These are phyloP conservation scores for Campoletis sonorensis DNA, from an alignment of 1,140 invertebrate species.

Conservation along the genomic window DNA sequence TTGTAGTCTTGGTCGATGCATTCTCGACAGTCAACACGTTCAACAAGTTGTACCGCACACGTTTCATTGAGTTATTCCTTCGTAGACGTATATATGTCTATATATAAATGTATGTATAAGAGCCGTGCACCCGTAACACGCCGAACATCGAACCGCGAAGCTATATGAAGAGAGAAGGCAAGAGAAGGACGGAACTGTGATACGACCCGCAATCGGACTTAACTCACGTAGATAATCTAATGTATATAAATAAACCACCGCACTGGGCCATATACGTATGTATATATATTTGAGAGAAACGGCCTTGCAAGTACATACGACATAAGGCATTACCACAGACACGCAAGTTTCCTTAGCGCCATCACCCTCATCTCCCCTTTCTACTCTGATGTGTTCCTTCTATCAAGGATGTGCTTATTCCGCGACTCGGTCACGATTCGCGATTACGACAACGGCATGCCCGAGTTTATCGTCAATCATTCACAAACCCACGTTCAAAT, in stretches of 20 bases:
- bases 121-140: slow-evolving; percentile 64
- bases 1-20: slow-evolving; percentile 1
- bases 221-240: slow-evolving; percentile 33
- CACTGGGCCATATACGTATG: neutral
- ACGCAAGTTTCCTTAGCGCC: slow-evolving; percentile 16
- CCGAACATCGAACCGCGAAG: slow-evolving; percentile 29
- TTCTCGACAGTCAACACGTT: slow-evolving; percentile 28
- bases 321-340: slow-evolving; percentile 15
- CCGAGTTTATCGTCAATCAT: slow-evolving; percentile 62
- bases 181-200: slow-evolving; percentile 29
- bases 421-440: slow-evolving; percentile 65
- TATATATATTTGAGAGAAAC: slow-evolving; percentile 18
- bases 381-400: neutral
- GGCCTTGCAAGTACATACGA: slow-evolving; percentile 28
- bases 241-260: neutral
- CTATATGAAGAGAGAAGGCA: slow-evolving; percentile 30
- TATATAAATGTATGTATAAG: neutral
- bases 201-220: slow-evolving; percentile 42
- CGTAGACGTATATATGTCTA: neutral
- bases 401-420: slow-evolving; percentile 16
- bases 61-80: slow-evolving; percentile 44
- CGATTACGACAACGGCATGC: slow-evolving; percentile 59
- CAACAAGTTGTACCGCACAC: slow-evolving; percentile 23
- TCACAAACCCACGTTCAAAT: slow-evolving; percentile 48
- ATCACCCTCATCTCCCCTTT: neutral